Percentiles rank a stretch among this genome's conserved stretches.
Conservation (phyloP, 2,113 vertebrate genomes). For the Bagarius yarrelli region DNA sequence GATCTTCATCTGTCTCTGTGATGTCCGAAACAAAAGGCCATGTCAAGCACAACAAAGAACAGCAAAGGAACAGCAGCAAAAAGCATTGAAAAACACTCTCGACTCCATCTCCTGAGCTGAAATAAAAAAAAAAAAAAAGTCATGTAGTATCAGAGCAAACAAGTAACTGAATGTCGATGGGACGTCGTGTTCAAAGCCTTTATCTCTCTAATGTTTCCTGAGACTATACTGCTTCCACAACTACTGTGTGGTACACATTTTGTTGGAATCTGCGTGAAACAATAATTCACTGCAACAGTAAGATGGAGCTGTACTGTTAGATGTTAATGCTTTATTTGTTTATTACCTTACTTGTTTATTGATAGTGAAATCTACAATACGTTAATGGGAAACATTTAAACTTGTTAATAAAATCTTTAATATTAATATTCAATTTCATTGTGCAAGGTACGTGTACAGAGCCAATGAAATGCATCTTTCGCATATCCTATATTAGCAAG, state of each 20-base stretch:
- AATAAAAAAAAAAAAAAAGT: slow-evolving; percentile 14
- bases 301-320: not conserved
- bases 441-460: no score
- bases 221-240: not conserved
- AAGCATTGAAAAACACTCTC: slow-evolving; percentile 8
- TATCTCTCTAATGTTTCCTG: slow-evolving; percentile 9
- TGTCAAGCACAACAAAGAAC: slow-evolving; percentile 42
- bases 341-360: not conserved
- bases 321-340: not conserved
- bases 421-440: no score
- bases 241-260: not conserved
- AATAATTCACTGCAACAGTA: not conserved
- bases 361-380: no score
- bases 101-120: not conserved
- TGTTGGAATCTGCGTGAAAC: not conserved
- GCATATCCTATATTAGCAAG: no score
- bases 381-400: no score
- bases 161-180: slow-evolving; percentile 23
- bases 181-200: slow-evolving; percentile 12
- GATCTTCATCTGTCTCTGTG: slow-evolving; percentile 38
- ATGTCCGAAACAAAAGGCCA: slow-evolving; percentile 45
- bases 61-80: not conserved
- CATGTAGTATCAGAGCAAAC: slow-evolving; percentile 31
- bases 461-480: no score
- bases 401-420: no score